Evolutionary conservation across 2,113 vertebrate genomes (phyloP), one percentile per base, ranked within the genome.

Genomic region (Cepphus grylle): DNA sequence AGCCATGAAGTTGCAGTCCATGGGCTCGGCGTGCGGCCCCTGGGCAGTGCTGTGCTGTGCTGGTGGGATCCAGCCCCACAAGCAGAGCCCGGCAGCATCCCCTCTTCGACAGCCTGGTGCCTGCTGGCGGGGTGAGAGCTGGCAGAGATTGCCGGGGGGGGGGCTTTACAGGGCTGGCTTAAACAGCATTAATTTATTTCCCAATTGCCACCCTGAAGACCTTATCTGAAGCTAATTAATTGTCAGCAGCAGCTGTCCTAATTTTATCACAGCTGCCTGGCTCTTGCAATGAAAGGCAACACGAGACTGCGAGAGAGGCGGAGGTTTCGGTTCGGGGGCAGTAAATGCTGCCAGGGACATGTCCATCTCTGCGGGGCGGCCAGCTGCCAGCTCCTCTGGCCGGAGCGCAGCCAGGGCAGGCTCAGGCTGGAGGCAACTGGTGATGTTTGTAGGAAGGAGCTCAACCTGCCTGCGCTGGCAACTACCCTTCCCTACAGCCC

Each of bases 31-130:
- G 0, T 15, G 14, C 12, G 12, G 62, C 9, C 30, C 12, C 42
- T 10, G 53, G 22, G 55, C 59, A 4, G 16, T 15, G 23, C 30
- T 11, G 45, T 2, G 17, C 30, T 11, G 45, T 2, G 55, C 56
- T 22, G 36, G 15, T 49, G 62, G 10, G 42, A 49, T 30, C 13
- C 42, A 43, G 30, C 53, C 29, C 63, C 21, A 32, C 53, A 40
- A 45, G 34, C 45, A 61, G 36, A 74, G 21, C 27, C 40, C 0
- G 0, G 20, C 0, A 0, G 15, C 1, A 3, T 5, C 50, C 32
- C 20, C 36, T 88, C 19, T 32, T 65, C 2, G 0, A 2, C 50
- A 88, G 56, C 45, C 66, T 27, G 40, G 34, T 84, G 45, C 83
- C 67, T 72, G 45, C 84, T 25, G 17, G 30, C 59, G 66, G 55